Evolutionary conservation across 2,113 vertebrate genomes (phyloP).

Genomic region (Platichthys stellatus): DNA sequence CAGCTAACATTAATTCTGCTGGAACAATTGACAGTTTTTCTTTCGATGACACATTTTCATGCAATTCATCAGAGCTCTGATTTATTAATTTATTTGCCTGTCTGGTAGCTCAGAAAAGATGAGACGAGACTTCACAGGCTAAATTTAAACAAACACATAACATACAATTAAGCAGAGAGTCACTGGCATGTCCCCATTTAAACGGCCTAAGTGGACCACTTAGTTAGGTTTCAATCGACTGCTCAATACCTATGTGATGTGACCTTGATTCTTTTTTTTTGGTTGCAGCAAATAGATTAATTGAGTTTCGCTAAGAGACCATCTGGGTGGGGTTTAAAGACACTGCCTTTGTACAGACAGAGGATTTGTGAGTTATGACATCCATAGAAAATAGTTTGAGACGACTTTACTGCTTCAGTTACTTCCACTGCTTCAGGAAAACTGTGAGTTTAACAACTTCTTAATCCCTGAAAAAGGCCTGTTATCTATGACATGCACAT

Average conservation of each 20-base stretch:
- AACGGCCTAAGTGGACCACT: conserved; percentile 63
- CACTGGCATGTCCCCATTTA: conserved; percentile 50
- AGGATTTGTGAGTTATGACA: too few relatives aligned
- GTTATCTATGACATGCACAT: too few relatives aligned
- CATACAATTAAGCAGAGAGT: conserved; percentile 44
- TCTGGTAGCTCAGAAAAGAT: conserved; percentile 7
- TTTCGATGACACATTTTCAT: conserved; percentile 9
- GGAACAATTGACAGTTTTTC: conserved; percentile 15
- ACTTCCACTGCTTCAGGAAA: too few relatives aligned
- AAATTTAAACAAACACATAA: conserved; percentile 36
- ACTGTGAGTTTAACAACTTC: too few relatives aligned
- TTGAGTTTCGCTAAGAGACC: too few relatives aligned
- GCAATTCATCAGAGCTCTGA: neutral
- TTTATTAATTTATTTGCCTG: neutral
- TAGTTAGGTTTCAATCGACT: conserved; percentile 61
- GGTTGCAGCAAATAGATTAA: too few relatives aligned
- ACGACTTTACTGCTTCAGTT: too few relatives aligned
- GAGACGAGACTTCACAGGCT: neutral
- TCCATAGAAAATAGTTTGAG: too few relatives aligned
- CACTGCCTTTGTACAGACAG: too few relatives aligned
- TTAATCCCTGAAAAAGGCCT: too few relatives aligned
- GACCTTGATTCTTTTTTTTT: conserved; percentile 25
- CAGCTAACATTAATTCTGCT: conserved; percentile 44
- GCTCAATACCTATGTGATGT: conserved; percentile 58
- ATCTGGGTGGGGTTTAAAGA: too few relatives aligned